These are phyloP conservation scores for Tychaedon coryphoeus DNA, from an alignment of 2,113 vertebrate species.

Conservation along the genomic window DNA sequence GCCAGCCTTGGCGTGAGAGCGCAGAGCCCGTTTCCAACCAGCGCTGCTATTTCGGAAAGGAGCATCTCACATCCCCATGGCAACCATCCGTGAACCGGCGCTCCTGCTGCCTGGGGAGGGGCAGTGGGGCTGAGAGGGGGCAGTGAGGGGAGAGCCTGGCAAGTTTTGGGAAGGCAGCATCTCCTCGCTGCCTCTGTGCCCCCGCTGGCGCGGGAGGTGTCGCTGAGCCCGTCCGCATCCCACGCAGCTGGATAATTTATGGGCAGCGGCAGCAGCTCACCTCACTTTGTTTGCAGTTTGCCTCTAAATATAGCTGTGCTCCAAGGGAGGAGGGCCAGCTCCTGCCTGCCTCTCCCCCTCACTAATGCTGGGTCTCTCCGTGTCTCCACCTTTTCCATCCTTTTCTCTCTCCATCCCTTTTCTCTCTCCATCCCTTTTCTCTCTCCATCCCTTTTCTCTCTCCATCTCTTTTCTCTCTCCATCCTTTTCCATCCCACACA, in stretches of 20 bases:
- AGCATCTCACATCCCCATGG: conserved; percentile 69
- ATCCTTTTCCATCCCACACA: rapidly evolving
- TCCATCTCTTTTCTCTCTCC: not conserved
- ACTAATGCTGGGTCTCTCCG: not conserved
- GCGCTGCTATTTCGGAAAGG: conserved; percentile 73
- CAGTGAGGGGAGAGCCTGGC: not conserved
- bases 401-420: not conserved
- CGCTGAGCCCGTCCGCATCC: not conserved
- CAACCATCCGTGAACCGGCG: conserved; percentile 71
- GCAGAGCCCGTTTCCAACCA: conserved; percentile 61
- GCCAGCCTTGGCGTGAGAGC: conserved; percentile 23
- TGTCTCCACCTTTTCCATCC: no score
- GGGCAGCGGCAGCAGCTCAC: not conserved
- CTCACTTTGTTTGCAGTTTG: conserved; percentile 17
- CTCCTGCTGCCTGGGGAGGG: conserved; percentile 45
- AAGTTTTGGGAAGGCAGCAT: not conserved
- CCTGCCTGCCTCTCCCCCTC: not conserved
- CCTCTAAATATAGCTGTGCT: conserved; percentile 49
- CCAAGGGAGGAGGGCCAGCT: not conserved
- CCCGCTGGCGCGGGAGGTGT: not conserved
- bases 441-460: rapidly evolving
- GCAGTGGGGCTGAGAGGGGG: not conserved
- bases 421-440: not conserved
- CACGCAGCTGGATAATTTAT: conserved; percentile 50
- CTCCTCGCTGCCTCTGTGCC: not conserved